A percentile compares a stretch with the other conserved stretches of the same genome.
These are phyloP conservation scores for Oasisia sp. DNA, from an alignment of 2,888 invertebrate genomes.

Conservation along the genomic window DNA sequence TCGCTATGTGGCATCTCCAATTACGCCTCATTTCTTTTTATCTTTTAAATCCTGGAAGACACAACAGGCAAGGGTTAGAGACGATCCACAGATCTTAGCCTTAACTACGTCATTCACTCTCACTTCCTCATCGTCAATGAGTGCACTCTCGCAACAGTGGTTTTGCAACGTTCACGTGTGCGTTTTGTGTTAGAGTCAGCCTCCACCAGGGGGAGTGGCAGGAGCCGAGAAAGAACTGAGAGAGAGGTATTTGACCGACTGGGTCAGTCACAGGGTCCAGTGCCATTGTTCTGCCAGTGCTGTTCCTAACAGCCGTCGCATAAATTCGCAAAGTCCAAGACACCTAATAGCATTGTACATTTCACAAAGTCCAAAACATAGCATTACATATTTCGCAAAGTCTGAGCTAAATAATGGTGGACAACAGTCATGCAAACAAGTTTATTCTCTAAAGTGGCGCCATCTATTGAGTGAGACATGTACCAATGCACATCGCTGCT, in stretches of 20 bases:
- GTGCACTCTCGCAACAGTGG: not conserved
- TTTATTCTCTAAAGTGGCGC: too few relatives aligned
- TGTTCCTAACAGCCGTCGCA: not conserved
- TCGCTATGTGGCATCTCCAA: not conserved
- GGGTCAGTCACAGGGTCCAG: not conserved
- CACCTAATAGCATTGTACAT: too few relatives aligned
- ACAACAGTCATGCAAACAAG: too few relatives aligned
- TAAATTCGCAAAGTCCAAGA: too few relatives aligned
- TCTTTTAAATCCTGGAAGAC: slow-evolving; percentile 5
- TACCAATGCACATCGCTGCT: too few relatives aligned
- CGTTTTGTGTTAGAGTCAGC: not conserved
- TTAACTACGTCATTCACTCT: not conserved
- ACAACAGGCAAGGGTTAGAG: not conserved
- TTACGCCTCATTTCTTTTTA: not conserved
- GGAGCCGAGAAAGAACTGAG: not conserved
- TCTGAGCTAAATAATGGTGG: too few relatives aligned
- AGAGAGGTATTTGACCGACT: not conserved
- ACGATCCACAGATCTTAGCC: not conserved
- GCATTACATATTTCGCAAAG: too few relatives aligned
- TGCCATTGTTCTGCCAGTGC: slow-evolving; percentile 12
- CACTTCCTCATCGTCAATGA: not conserved
- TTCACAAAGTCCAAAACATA: too few relatives aligned
- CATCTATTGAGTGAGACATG: too few relatives aligned
- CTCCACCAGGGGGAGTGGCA: not conserved
- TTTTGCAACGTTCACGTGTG: not conserved